A percentile compares a stretch with the other conserved stretches of the same genome.
phyloP scores from a whole-genome alignment of 2,888 invertebrate genomes.

The Ophion slaviceki region DNA sequence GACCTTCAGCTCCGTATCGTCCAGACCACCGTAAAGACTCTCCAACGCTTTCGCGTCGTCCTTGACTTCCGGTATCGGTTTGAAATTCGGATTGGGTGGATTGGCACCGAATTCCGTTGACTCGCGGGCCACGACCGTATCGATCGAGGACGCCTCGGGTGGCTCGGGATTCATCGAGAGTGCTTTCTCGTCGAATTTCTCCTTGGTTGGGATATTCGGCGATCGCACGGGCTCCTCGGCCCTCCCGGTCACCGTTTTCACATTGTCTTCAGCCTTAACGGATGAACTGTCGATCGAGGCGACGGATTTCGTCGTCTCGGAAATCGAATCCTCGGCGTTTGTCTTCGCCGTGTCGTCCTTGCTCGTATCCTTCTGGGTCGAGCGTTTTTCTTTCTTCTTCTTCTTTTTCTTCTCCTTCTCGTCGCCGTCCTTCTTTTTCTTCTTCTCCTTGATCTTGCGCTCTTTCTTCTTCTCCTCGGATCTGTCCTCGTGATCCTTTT shows the following conservation, averaged over 20 bases:
- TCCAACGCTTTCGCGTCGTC: not conserved
- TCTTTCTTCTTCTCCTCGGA: slow-evolving; percentile 82
- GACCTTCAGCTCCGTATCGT: slow-evolving; percentile 79
- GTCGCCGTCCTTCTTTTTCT: slow-evolving; percentile 85
- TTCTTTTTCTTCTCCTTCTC: slow-evolving; percentile 86
- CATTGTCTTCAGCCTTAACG: slow-evolving; percentile 27
- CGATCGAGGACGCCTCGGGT: slow-evolving; percentile 73
- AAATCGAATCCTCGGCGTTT: slow-evolving; percentile 62
- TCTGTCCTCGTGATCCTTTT: slow-evolving; percentile 84
- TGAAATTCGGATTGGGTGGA: slow-evolving; percentile 81
- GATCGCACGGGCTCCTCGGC: slow-evolving; percentile 61
- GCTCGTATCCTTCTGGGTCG: slow-evolving; percentile 76
- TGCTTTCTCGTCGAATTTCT: slow-evolving; percentile 79
- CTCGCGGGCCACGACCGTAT: slow-evolving; percentile 64
- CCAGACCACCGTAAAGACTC: slow-evolving; percentile 81
- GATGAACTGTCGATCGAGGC: slow-evolving; percentile 16
- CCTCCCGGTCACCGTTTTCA: slow-evolving; percentile 32
- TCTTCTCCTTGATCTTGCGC: slow-evolving; percentile 84
- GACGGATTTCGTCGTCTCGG: slow-evolving; percentile 20
- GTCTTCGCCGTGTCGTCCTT: slow-evolving; percentile 69
- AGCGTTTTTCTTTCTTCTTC: slow-evolving; percentile 80
- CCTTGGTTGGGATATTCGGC: slow-evolving; percentile 66
- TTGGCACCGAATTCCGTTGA: slow-evolving; percentile 77
- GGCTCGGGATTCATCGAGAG: slow-evolving; percentile 81
- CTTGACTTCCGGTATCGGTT: slow-evolving; percentile 77